Evolutionary conservation across 1,140 invertebrate species (phyloP).

Genomic region (Diploscapter pachys): DNA sequence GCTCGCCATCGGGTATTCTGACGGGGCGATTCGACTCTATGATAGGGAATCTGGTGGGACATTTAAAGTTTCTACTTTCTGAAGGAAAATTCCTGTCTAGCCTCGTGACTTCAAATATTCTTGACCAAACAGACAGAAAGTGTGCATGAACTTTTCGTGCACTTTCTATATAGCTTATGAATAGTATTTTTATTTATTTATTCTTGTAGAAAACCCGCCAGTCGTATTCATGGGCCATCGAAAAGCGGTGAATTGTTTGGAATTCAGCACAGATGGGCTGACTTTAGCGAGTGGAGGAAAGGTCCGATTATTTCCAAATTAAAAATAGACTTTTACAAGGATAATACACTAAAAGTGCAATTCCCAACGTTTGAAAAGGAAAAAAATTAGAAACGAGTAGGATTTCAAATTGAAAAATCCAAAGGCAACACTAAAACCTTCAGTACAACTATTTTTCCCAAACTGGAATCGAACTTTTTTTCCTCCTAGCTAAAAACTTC

Average conservation of each 20-base stretch:
- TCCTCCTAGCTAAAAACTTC: too few relatives aligned
- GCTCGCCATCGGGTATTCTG: slow-evolving; percentile 84
- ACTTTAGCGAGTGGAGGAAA: slow-evolving; percentile 80
- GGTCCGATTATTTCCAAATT: slow-evolving; percentile 62
- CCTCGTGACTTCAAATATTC: neutral
- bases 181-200: too few relatives aligned
- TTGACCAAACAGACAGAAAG: neutral
- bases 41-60: slow-evolving; percentile 43
- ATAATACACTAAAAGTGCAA: too few relatives aligned
- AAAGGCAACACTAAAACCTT: too few relatives aligned
- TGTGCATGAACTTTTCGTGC: too few relatives aligned
- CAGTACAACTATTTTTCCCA: too few relatives aligned
- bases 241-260: slow-evolving; percentile 76
- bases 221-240: slow-evolving; percentile 78
- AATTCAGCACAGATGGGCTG: slow-evolving; percentile 76
- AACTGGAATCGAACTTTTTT: too few relatives aligned
- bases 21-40: slow-evolving; percentile 82
- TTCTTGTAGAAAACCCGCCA: slow-evolving; percentile 67
- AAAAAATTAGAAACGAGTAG: too few relatives aligned
- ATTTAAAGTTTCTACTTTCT: neutral
- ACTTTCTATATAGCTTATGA: too few relatives aligned
- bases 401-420: too few relatives aligned
- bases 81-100: neutral
- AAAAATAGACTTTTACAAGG: too few relatives aligned
- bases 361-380: too few relatives aligned